Conservation (phyloP, 2,888 invertebrate genomes). For the Metallyticus violacea region DNA sequence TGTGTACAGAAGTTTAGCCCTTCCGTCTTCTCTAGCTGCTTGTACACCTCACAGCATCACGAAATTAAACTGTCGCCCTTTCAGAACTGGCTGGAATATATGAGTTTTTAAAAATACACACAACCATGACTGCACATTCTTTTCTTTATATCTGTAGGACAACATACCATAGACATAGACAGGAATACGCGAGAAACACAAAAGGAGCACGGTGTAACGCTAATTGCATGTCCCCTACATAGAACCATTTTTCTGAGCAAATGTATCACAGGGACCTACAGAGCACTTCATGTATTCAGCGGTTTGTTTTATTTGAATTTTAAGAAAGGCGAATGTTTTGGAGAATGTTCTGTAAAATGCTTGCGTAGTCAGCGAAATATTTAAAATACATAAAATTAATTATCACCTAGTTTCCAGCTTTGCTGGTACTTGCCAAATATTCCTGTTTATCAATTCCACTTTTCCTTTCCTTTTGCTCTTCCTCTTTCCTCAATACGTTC, state of each 20-base stretch:
- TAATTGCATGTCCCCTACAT: background rate
- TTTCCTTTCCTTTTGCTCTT: too few relatives aligned
- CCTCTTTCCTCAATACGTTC: too few relatives aligned
- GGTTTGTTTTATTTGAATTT: background rate
- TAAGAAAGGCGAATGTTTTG: background rate
- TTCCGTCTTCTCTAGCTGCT: background rate
- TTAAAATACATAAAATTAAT: too few relatives aligned
- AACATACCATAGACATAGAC: background rate
- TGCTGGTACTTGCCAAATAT: too few relatives aligned
- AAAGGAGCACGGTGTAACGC: background rate
- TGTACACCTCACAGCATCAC: background rate
- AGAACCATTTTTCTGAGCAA: background rate
- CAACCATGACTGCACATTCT: background rate
- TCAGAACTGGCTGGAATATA: background rate
- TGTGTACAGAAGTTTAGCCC: background rate
- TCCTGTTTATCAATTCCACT: too few relatives aligned
- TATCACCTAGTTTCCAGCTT: too few relatives aligned
- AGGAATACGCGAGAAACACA: background rate
- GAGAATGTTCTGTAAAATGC: background rate
- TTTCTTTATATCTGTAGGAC: background rate
- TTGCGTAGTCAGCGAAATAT: too few relatives aligned
- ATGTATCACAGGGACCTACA: background rate
- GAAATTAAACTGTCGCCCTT: conserved; percentile 14
- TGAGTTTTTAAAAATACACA: conserved; percentile 17
- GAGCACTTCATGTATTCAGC: background rate